These are phyloP conservation scores for Sialis fuliginosa DNA, from an alignment of 2,888 invertebrate genomes.

Conservation along the genomic window DNA sequence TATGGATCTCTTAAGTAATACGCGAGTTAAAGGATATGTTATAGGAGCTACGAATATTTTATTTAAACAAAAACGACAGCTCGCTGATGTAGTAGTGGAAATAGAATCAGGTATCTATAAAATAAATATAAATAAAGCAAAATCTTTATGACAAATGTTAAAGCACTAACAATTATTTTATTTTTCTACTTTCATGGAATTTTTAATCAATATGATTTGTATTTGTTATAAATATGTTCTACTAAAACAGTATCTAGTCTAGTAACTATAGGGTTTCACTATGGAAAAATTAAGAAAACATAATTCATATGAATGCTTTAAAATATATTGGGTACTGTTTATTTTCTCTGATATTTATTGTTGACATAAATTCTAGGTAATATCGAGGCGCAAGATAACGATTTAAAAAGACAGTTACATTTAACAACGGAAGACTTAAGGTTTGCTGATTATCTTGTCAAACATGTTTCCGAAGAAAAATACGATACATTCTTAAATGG, in stretches of 20 bases:
- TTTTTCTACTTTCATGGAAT: too few relatives aligned
- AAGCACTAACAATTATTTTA: too few relatives aligned
- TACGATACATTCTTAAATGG: conserved; percentile 56
- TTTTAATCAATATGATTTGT: too few relatives aligned
- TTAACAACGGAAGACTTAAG: conserved; percentile 88
- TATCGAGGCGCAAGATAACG: conserved; percentile 64
- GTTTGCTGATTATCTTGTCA: conserved; percentile 85
- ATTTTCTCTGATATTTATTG: too few relatives aligned
- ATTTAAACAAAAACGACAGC: conserved; percentile 84
- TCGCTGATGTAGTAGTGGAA: conserved; percentile 86
- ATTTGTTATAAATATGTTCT: too few relatives aligned
- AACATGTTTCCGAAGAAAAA: conserved; percentile 43
- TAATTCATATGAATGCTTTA: too few relatives aligned
- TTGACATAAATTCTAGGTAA: conserved; percentile 20
- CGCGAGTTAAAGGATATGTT: conserved; percentile 69
- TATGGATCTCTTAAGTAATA: conserved; percentile 76
- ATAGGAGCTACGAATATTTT: conserved; percentile 98
- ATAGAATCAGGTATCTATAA: conserved; percentile 44
- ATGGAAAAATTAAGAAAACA: too few relatives aligned
- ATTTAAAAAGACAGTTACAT: conserved; percentile 65
- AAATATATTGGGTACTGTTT: too few relatives aligned
- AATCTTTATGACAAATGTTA: too few relatives aligned
- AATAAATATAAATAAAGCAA: too few relatives aligned
- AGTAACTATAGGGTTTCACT: too few relatives aligned
- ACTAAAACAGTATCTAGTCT: too few relatives aligned